phyloP scores from a whole-genome alignment of 1,140 invertebrate genomes.

The Holcopasites calliopsidis region DNA sequence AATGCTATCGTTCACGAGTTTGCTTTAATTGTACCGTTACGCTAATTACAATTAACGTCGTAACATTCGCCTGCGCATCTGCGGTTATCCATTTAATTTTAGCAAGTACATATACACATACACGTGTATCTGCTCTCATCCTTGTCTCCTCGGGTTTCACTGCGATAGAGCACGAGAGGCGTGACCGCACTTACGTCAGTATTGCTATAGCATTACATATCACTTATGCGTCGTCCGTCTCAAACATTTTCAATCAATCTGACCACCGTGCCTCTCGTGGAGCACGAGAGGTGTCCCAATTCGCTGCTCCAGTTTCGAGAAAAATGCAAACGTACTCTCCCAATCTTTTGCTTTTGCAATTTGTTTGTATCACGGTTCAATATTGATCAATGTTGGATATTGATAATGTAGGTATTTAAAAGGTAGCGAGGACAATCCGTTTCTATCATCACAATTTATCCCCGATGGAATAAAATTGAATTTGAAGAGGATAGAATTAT shows the following conservation, averaged over 20 bases:
- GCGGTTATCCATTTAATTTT: slow-evolving; percentile 9
- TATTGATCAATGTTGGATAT: too few species aligned
- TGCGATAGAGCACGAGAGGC: neutral
- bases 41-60: slow-evolving; percentile 4
- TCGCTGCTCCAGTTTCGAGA: neutral
- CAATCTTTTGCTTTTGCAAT: neutral
- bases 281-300: neutral
- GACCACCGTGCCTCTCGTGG: too few species aligned
- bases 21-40: neutral
- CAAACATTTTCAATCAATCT: neutral
- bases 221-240: neutral
- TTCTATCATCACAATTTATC: too few species aligned
- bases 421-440: too few species aligned
- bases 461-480: too few species aligned
- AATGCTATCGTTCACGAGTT: neutral
- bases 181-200: slow-evolving; percentile 13
- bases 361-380: too few species aligned
- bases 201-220: slow-evolving; percentile 12
- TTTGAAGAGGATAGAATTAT: too few species aligned
- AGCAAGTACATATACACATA: neutral
- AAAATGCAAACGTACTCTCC: too few species aligned
- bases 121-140: neutral
- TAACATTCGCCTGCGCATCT: neutral
- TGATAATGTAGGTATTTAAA: too few species aligned
- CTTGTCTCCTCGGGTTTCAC: slow-evolving; percentile 8